phyloP scores from a whole-genome alignment of 2,797 vertebrate genomes.

The Helicolenus hilgendorfi region DNA sequence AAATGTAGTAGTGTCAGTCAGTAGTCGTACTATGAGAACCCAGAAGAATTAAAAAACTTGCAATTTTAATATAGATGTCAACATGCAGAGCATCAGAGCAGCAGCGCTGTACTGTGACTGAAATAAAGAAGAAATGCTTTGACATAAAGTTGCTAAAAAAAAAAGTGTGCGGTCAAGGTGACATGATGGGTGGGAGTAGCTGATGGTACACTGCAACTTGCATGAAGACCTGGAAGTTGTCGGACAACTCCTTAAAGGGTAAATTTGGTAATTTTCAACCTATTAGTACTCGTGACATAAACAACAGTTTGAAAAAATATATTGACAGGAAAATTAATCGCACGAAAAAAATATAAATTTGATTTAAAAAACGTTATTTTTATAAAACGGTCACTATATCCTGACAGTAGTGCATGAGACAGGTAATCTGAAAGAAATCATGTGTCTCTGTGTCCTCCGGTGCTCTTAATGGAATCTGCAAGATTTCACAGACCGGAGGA shows the following conservation, averaged over 20 bases:
- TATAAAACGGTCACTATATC: too few species aligned
- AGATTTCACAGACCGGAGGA: too few species aligned
- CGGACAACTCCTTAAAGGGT: too few species aligned
- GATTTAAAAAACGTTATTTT: too few species aligned
- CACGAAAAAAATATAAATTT: too few species aligned
- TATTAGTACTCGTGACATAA: rapidly evolving
- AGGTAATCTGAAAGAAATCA: too few species aligned
- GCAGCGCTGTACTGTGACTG: neutral
- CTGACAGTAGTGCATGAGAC: too few species aligned
- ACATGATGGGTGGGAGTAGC: neutral
- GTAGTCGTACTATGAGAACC: neutral
- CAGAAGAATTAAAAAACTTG: neutral
- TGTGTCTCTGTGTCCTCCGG: too few species aligned
- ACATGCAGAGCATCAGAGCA: neutral
- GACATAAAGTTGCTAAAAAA: neutral
- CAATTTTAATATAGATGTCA: neutral
- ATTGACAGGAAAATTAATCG: too few species aligned
- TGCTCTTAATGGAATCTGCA: too few species aligned
- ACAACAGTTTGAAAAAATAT: rapidly evolving
- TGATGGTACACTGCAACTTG: neutral
- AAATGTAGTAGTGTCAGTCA: neutral
- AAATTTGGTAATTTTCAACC: too few species aligned
- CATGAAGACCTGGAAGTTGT: neutral
- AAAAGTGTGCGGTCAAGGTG: neutral
- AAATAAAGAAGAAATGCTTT: neutral